Evolutionary conservation across 2,797 vertebrate species (phyloP).

Genomic region (Malurus splendens): DNA sequence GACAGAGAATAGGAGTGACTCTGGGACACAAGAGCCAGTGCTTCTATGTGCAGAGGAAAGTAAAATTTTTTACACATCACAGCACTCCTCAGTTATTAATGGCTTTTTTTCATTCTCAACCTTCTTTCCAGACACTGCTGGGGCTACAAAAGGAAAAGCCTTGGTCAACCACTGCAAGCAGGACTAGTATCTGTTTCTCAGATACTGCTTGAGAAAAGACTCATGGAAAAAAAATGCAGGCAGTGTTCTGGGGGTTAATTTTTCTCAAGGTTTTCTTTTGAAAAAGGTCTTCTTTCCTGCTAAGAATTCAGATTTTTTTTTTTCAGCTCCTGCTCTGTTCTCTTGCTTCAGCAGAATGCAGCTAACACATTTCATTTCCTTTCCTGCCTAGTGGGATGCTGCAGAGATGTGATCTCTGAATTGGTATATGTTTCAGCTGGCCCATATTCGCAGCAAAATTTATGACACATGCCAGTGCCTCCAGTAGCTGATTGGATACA

Average conservation of each 20-base stretch:
- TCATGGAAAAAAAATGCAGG: background rate
- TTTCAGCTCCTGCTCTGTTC: rapidly evolving
- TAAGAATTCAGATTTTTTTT: background rate
- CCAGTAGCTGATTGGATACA: background rate
- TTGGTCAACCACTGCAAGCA: background rate
- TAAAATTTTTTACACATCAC: background rate
- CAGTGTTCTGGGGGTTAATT: background rate
- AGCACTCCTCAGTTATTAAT: background rate
- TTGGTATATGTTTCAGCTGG: conserved; percentile 16
- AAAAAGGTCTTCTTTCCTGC: background rate
- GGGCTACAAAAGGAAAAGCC: background rate
- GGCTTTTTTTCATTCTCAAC: background rate
- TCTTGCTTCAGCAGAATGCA: conserved; percentile 5
- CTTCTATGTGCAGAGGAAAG: background rate
- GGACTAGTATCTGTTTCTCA: background rate
- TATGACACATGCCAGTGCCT: conserved; percentile 21
- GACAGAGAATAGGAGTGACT: background rate
- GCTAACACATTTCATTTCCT: conserved; percentile 45
- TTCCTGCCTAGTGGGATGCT: conserved; percentile 6
- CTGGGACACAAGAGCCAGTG: background rate
- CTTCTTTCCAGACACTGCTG: background rate
- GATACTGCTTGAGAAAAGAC: background rate
- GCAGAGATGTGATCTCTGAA: conserved; percentile 39
- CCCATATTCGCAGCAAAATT: conserved; percentile 42
- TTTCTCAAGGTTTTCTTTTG: background rate